Conservation (phyloP, 1,140 invertebrate species). For the Eriosoma lanigerum region DNA sequence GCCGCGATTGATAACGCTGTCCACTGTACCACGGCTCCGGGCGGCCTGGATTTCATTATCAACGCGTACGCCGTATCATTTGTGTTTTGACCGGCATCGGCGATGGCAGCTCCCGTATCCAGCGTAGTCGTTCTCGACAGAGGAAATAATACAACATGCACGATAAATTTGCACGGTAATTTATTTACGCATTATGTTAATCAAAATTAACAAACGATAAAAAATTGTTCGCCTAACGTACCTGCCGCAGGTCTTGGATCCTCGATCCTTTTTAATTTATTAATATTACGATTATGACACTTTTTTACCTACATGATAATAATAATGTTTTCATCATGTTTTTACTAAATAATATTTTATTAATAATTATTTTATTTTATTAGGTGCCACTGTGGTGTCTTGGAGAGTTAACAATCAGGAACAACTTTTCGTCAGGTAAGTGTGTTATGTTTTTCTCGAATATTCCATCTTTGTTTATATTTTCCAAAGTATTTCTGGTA, state of each 20-base stretch:
- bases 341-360: not conserved
- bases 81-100: constrained; percentile 28
- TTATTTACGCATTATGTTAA: not conserved
- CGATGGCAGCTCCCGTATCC: constrained; percentile 77
- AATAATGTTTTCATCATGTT: not conserved
- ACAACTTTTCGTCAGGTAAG: constrained; percentile 90
- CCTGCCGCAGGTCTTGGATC: constrained; percentile 1
- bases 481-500: too few species aligned
- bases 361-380: constrained; percentile 57
- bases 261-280: not conserved
- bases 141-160: constrained; percentile 92
- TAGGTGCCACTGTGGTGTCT: constrained; percentile 90
- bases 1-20: constrained; percentile 1
- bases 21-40: not conserved
- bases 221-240: not conserved
- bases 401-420: constrained; percentile 94
- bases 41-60: constrained; percentile 37
- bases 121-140: constrained; percentile 90
- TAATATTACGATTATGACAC: not conserved
- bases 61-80: constrained; percentile 25
- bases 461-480: too few species aligned
- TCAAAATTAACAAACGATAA: not conserved
- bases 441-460: constrained; percentile 39
- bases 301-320: not conserved
- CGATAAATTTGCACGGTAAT: constrained; percentile 89